Base-by-base conservation (phyloP, 2,797 vertebrate species). In the Danionella dracula region DNA sequence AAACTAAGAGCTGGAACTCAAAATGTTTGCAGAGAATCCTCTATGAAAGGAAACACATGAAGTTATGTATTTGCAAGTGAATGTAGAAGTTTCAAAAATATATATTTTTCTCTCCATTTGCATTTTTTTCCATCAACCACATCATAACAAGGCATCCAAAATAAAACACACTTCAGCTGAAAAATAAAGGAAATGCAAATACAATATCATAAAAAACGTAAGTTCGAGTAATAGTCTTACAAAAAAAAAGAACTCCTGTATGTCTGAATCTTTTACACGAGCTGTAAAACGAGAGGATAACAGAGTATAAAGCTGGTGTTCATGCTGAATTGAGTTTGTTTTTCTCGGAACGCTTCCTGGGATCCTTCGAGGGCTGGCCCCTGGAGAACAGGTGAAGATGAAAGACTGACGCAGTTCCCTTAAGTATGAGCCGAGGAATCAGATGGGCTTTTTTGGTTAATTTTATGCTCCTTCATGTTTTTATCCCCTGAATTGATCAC, bases 331-430 rank as follows among this genome's bases (percentile, higher is more conserved):
- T 49, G 46, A 73, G 53, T 40, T 48, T 40, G 12, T 59, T 54
- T 48, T 35, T 68, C 57, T 19, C 21, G 27, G 60, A 45, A 44
- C 64, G 51, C 53, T 27, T 64, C 37, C 34, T 32, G 23, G 23
- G 23, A 27, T 27, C 23, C 23, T 27, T 27, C 3, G 23, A 27
- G 23, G 57, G 66, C 65, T 72, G 61, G 60, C 60, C 78, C 65
- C 67, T 40, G 32, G 80, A 79, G 78, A 82, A 78, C 65, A 76
- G 44, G 58, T 72, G 74, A 55, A 77, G 78, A 84, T 81, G 76
- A 83, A 79, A 80, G 73, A 67, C 69, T 71, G 74, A 77, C 79
- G 66, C 70, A 65, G 76, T 72, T 74, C 67, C 65, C 59, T 55
- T 29, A 73, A 63, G 72, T 49, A 19, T 27, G 56, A 23, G 41